Evolutionary conservation across 2,797 vertebrate species (phyloP), one percentile per base, ranked within the genome.

Genomic region (Kryptolebias ocellatus): DNA sequence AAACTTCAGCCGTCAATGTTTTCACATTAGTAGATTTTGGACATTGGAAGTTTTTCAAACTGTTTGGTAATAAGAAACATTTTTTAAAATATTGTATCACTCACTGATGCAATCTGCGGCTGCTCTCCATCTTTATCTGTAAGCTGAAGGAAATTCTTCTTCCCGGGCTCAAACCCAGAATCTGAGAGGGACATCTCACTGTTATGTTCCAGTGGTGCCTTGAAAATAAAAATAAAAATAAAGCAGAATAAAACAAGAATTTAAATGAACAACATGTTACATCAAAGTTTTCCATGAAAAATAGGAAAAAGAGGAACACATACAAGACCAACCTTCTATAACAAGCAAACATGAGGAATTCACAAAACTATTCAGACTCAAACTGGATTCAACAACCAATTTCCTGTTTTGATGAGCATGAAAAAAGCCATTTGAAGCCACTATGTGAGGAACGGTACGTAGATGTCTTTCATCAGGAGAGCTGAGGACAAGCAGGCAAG

Each of bases 111-210:
- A 67, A 95, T 85, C 57, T 96, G 98, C 70, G 98, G 98, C 89
- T 98, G 98, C 83, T 97, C 97, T 81, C 98, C 98, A 76, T 98
- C 96, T 93, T 95, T 99, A 90, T 99, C 98, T 6, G 94, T 96
- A 62, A 99, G 91, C 67, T 97, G 97, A 53, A 99, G 93, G 67
- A 98, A 99, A 88, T 98, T 99, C 88, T 92, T 97, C 87, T 98
- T 99, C 64, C 96, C 97, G 45, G 96, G 90, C 80, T 98, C 96
- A 93, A 99, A 99, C 71, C 95, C 95, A 79, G 95, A 95, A 81
- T 97, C 95, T 57, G 95, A 92, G 84, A 99, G 92, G 73, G 96
- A 92, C 93, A 94, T 96, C 69, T 97, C 95, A 92, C 94, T 95
- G 85, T 90, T 93, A 67, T 95, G 94, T 83, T 98, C 96, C 89